A percentile compares a stretch with the other conserved stretches of the same genome.
phyloP scores from a whole-genome alignment of 2,888 invertebrate species.

The Ceramica pisi region DNA sequence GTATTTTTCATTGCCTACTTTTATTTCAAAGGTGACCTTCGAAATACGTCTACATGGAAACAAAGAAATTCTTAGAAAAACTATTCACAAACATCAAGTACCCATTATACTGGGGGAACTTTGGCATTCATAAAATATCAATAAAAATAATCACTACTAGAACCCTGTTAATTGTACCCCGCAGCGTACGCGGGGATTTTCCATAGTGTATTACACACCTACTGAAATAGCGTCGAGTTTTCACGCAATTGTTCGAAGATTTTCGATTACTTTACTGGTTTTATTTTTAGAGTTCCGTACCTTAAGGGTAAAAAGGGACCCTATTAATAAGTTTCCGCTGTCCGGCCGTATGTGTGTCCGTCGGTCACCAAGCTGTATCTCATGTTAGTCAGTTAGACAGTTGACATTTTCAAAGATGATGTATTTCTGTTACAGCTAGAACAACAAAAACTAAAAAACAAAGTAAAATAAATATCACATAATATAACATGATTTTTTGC shows the following conservation, averaged over 20 bases:
- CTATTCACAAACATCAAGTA: slow-evolving; percentile 6
- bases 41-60: neutral
- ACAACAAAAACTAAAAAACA: too few relatives aligned
- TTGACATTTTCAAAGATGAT: too few relatives aligned
- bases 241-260: neutral
- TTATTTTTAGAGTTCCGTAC: too few relatives aligned
- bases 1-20: neutral
- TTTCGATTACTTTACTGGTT: neutral
- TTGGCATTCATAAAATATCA: slow-evolving; percentile 69
- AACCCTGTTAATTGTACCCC: slow-evolving; percentile 62
- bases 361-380: too few relatives aligned
- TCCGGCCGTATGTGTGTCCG: too few relatives aligned
- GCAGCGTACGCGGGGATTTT: slow-evolving; percentile 44
- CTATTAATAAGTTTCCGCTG: too few relatives aligned
- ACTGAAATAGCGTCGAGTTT: neutral
- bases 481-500: too few relatives aligned
- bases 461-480: too few relatives aligned
- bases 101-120: slow-evolving; percentile 24
- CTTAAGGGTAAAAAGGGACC: too few relatives aligned
- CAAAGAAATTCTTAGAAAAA: slow-evolving; percentile 2
- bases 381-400: too few relatives aligned
- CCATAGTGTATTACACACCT: slow-evolving; percentile 8
- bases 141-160: slow-evolving; percentile 69
- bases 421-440: too few relatives aligned
- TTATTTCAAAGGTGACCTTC: slow-evolving; percentile 32